Percentiles rank a stretch among this genome's conserved stretches.
Evolutionary conservation across 2,113 vertebrate genomes (phyloP).

Genomic region (Heterotis niloticus): DNA sequence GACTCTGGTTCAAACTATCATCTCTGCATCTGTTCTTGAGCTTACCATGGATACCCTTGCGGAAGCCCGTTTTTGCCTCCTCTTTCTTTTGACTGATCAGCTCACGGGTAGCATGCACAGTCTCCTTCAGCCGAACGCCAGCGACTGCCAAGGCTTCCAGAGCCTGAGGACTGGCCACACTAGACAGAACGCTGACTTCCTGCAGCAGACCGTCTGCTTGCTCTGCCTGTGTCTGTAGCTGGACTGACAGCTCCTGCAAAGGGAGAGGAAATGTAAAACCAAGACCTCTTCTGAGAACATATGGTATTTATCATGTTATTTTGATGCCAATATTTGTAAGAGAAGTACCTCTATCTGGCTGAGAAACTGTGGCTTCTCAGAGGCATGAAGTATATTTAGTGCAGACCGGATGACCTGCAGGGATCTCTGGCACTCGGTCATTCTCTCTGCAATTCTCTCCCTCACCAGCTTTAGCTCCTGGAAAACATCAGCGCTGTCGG

Average conservation of each 20-base stretch:
- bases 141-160: slow-evolving; percentile 74
- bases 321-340: neutral
- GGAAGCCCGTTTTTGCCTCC: slow-evolving; percentile 74
- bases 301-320: neutral
- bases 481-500: slow-evolving; percentile 61
- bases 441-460: slow-evolving; percentile 57
- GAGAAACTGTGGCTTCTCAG: slow-evolving; percentile 37
- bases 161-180: slow-evolving; percentile 65
- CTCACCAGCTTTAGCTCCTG: slow-evolving; percentile 61
- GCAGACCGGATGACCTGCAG: slow-evolving; percentile 51
- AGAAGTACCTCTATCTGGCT: slow-evolving; percentile 51
- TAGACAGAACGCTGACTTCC: slow-evolving; percentile 69
- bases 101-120: slow-evolving; percentile 67
- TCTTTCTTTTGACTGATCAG: slow-evolving; percentile 79
- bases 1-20: too few species aligned
- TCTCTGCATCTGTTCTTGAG: neutral
- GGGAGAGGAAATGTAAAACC: slow-evolving; percentile 7
- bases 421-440: slow-evolving; percentile 46
- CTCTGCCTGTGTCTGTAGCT: slow-evolving; percentile 75
- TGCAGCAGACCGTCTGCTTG: slow-evolving; percentile 70
- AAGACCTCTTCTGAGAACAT: neutral
- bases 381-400: slow-evolving; percentile 37
- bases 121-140: slow-evolving; percentile 48
- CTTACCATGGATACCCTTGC: slow-evolving; percentile 70
- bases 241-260: slow-evolving; percentile 73